These are phyloP conservation scores for Pararge aegeria DNA, from an alignment of 1,140 invertebrate genomes.

Conservation along the genomic window DNA sequence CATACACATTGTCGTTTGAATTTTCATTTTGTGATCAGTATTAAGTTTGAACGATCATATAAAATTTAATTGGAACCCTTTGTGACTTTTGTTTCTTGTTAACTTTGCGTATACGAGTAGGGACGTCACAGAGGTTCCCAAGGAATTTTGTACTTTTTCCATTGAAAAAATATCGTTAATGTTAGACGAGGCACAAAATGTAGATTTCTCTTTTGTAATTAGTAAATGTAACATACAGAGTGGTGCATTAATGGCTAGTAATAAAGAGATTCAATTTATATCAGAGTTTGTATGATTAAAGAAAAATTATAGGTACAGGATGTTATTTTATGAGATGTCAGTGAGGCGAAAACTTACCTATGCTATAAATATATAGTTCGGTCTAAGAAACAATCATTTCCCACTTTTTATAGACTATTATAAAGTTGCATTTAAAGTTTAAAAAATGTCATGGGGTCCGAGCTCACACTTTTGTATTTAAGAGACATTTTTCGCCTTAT, in stretches of 20 bases:
- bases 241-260: background rate
- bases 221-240: background rate
- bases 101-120: background rate
- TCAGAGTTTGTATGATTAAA: background rate
- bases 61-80: background rate
- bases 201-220: slow-evolving; percentile 2
- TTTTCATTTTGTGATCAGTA: slow-evolving; percentile 24
- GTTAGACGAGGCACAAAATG: slow-evolving; percentile 1
- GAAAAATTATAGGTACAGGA: too few relatives aligned
- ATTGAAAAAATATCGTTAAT: background rate
- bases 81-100: background rate
- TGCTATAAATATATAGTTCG: too few relatives aligned
- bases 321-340: background rate
- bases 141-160: background rate
- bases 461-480: too few relatives aligned
- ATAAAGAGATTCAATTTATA: slow-evolving; percentile 4
- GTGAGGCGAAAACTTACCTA: too few relatives aligned
- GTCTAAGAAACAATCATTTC: too few relatives aligned
- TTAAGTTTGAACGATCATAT: slow-evolving; percentile 21
- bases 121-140: background rate
- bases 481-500: too few relatives aligned
- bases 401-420: too few relatives aligned
- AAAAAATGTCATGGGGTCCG: too few relatives aligned
- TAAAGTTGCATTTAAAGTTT: too few relatives aligned
- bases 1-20: slow-evolving; percentile 10